phyloP scores from a whole-genome alignment of 35 echinoderm and acorn worm genomes.

The Heliocidaris erythrogramma region DNA sequence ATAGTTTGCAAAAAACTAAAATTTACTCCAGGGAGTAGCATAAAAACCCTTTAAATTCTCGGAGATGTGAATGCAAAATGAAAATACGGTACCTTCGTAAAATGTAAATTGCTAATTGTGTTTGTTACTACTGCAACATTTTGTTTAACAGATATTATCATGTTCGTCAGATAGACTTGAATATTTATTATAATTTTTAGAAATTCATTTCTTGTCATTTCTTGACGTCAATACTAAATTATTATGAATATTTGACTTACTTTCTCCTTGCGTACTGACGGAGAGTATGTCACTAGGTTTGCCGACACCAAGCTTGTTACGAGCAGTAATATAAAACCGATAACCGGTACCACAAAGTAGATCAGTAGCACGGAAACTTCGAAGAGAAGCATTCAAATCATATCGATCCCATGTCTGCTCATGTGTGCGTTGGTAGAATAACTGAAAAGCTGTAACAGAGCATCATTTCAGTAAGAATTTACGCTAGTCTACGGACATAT shows the following conservation, averaged over 20 bases:
- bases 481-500: too few relatives aligned
- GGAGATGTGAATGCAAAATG: too few relatives aligned
- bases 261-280: conserved; percentile 69
- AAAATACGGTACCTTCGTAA: too few relatives aligned
- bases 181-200: background rate
- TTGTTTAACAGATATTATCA: too few relatives aligned
- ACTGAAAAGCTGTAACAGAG: conserved; percentile 61
- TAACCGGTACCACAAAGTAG: conserved; percentile 90
- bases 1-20: background rate
- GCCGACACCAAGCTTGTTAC: conserved; percentile 77
- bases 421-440: conserved; percentile 83
- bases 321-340: conserved; percentile 76
- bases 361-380: conserved; percentile 58
- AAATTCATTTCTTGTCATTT: too few relatives aligned
- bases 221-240: too few relatives aligned
- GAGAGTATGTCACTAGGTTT: conserved; percentile 73
- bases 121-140: too few relatives aligned
- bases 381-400: conserved; percentile 57
- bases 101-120: too few relatives aligned
- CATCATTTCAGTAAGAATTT: background rate
- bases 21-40: too few relatives aligned
- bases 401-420: conserved; percentile 62
- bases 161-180: background rate
- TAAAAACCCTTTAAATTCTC: too few relatives aligned
- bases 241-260: conserved; percentile 10